These are phyloP conservation scores for Listronotus bonariensis DNA, from an alignment of 1,140 invertebrate species.

Conservation along the genomic window DNA sequence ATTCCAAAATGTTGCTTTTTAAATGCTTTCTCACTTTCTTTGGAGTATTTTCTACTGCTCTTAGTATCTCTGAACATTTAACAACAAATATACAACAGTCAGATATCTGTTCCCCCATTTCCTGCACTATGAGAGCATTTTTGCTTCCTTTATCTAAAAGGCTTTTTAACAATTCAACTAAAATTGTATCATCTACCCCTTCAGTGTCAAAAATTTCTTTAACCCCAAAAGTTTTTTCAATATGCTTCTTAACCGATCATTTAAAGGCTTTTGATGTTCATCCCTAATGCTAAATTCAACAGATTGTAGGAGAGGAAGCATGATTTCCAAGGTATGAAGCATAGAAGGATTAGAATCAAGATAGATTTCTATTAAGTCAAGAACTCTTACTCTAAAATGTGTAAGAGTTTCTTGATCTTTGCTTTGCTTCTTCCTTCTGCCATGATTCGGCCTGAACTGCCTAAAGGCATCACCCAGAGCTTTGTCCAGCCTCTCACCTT, in stretches of 20 bases:
- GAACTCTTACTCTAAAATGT: slow-evolving; percentile 70
- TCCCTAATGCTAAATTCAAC: slow-evolving; percentile 72
- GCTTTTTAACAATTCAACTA: slow-evolving; percentile 63
- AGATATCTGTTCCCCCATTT: slow-evolving; percentile 68
- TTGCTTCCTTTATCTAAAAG: slow-evolving; percentile 67
- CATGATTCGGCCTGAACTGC: slow-evolving; percentile 63
- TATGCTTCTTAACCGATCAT: slow-evolving; percentile 64
- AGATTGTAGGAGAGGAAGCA: slow-evolving; percentile 66
- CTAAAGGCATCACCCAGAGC: slow-evolving; percentile 73
- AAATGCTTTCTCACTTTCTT: slow-evolving; percentile 52
- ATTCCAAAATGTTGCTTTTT: slow-evolving; percentile 55
- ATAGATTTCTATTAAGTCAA: slow-evolving; percentile 74
- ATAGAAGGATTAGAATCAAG: slow-evolving; percentile 69
- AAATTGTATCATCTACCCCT: slow-evolving; percentile 61
- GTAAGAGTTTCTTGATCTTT: slow-evolving; percentile 68
- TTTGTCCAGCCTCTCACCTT: slow-evolving; percentile 72
- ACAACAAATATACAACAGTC: slow-evolving; percentile 70
- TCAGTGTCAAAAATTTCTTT: slow-evolving; percentile 65
- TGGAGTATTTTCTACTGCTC: slow-evolving; percentile 39
- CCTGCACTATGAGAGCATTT: slow-evolving; percentile 67
- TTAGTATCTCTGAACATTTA: slow-evolving; percentile 62
- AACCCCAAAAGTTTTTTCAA: slow-evolving; percentile 65
- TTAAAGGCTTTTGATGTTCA: slow-evolving; percentile 68
- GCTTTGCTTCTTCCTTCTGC: slow-evolving; percentile 66
- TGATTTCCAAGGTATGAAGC: slow-evolving; percentile 68